Percentiles rank a stretch among this genome's conserved stretches.
Evolutionary conservation across 2,113 vertebrate species (phyloP).

Genomic region (Rattus norvegicus): DNA sequence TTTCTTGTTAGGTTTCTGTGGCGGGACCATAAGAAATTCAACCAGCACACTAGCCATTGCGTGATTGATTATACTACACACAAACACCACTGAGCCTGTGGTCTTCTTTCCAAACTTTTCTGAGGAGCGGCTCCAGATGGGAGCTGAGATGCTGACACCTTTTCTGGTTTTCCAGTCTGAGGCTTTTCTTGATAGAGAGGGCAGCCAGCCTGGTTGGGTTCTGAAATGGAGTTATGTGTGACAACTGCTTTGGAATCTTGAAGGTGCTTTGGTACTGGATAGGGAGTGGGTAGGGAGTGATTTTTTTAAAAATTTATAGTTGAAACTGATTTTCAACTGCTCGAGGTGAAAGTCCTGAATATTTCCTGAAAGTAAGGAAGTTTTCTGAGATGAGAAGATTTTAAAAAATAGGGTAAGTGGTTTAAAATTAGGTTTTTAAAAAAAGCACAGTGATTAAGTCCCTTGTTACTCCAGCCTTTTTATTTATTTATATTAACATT

Average conservation of each 20-base stretch:
- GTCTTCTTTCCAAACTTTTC: neutral
- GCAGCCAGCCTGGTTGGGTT: neutral
- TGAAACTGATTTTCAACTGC: slow-evolving; percentile 77
- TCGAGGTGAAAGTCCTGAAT: slow-evolving; percentile 20
- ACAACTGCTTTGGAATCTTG: slow-evolving; percentile 78
- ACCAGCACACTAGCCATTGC: neutral
- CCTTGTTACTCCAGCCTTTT: slow-evolving; percentile 36
- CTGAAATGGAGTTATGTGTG: slow-evolving; percentile 62
- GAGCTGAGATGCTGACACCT: neutral
- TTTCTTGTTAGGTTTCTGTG: neutral
- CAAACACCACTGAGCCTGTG: neutral
- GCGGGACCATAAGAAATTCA: neutral
- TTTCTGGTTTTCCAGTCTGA: neutral
- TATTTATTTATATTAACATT: neutral
- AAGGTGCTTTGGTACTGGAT: slow-evolving; percentile 64
- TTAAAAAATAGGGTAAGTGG: slow-evolving; percentile 14
- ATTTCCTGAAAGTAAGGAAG: slow-evolving; percentile 54
- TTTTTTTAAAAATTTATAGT: slow-evolving; percentile 67
- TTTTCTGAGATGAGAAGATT: slow-evolving; percentile 45
- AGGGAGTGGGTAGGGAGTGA: neutral
- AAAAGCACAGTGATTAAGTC: neutral
- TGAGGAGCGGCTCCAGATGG: neutral
- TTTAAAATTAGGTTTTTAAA: slow-evolving; percentile 60
- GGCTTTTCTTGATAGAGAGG: slow-evolving; percentile 30
- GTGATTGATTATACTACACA: neutral